A percentile compares a stretch with the other conserved stretches of the same genome.
These are phyloP conservation scores for Galeopsomyia nigrocyanea DNA, from an alignment of 2,888 invertebrate genomes.

Conservation along the genomic window DNA sequence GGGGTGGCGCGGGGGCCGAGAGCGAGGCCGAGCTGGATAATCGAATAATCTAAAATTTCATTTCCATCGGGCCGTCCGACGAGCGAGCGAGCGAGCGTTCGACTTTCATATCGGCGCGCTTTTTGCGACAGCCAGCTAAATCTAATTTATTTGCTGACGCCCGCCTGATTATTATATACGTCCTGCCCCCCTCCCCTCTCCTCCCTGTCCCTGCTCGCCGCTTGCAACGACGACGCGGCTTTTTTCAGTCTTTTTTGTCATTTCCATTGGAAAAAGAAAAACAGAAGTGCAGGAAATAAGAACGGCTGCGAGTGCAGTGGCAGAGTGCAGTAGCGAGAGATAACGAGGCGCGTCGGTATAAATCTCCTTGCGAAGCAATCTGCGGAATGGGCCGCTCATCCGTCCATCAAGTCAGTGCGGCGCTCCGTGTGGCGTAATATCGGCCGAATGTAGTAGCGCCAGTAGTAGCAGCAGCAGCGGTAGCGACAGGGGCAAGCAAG, in stretches of 20 bases:
- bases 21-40: constrained; percentile 60
- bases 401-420: constrained; percentile 65
- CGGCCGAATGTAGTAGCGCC: background rate
- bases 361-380: constrained; percentile 63
- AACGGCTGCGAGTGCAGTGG: too few relatives aligned
- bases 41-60: constrained; percentile 68
- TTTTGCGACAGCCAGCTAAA: constrained; percentile 66
- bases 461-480: too few relatives aligned
- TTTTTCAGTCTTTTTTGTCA: background rate
- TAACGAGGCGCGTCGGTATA: constrained; percentile 39
- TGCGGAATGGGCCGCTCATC: constrained; percentile 68
- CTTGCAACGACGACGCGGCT: background rate
- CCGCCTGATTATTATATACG: constrained; percentile 50
- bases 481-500: constrained; percentile 44
- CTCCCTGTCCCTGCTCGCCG: background rate
- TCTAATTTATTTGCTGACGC: constrained; percentile 65
- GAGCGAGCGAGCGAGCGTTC: constrained; percentile 51
- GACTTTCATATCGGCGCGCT: constrained; percentile 66
- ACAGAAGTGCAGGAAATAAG: too few relatives aligned
- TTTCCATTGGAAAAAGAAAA: too few relatives aligned
- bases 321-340: constrained; percentile 24
- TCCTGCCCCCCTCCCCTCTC: constrained; percentile 34
- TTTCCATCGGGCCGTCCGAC: constrained; percentile 60
- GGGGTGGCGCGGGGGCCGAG: constrained; percentile 48
- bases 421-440: constrained; percentile 54